Conservation (phyloP, 2,797 vertebrate genomes). For the Neopelma chrysocephalum region DNA sequence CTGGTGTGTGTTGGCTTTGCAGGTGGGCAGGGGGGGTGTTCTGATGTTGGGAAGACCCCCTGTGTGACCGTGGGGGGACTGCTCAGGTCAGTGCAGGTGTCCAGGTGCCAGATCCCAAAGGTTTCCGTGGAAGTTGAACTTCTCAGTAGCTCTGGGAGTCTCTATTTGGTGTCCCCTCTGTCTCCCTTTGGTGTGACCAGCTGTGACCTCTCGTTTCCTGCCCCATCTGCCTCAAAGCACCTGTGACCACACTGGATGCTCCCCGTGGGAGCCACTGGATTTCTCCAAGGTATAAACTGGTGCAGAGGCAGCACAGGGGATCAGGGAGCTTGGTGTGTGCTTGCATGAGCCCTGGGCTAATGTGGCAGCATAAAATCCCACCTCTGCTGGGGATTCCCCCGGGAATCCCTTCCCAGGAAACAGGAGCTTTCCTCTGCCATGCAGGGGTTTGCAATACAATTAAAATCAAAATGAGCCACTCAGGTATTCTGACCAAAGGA, state of each 20-base stretch:
- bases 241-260: not conserved
- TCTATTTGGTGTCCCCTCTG: not conserved
- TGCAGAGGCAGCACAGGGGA: not conserved
- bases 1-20: not conserved
- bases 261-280: not conserved
- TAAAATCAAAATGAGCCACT: not conserved
- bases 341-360: not conserved
- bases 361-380: too few species aligned
- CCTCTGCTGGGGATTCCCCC: not conserved
- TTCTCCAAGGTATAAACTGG: not conserved
- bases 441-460: not conserved
- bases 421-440: not conserved
- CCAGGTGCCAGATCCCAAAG: not conserved
- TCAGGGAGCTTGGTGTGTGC: not conserved
- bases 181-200: not conserved
- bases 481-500: not conserved
- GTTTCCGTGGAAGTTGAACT: not conserved
- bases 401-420: not conserved
- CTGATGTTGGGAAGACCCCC: not conserved
- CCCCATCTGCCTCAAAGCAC: not conserved
- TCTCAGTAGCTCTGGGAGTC: not conserved
- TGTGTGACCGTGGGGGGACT: not conserved
- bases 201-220: not conserved
- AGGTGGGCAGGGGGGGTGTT: not conserved
- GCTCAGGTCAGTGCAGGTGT: not conserved